Base-by-base conservation (phyloP, 2,113 vertebrate genomes). In the Amazona guildingii region DNA sequence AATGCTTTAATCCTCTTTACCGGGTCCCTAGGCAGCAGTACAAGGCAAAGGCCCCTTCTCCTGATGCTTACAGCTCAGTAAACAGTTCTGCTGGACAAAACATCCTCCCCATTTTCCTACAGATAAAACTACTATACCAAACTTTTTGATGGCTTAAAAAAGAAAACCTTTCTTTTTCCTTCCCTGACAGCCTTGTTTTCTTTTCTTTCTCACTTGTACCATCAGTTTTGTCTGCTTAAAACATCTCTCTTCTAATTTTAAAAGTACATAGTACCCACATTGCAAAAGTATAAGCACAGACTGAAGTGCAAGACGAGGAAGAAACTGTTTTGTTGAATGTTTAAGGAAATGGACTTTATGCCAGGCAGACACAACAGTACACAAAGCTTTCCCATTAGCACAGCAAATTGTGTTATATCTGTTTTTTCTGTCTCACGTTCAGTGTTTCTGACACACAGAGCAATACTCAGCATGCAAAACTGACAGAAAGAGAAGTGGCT, bases 1-100 rank as follows among this genome's bases (percentile, higher is more conserved):
- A 74, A 25, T 64, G 49, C 64, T 74, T 55, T 88, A 94, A 90
- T 88, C 69, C 80, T 63, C 86, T 90, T 95, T 93, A 49, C 75
- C 52, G 72, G 41, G 29, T 62, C 80, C 88, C 80, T 52, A 64
- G 76, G 86, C 62, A 86, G 79, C 63, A 35, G 59, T 5, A 44
- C 10, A 84, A 86, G 79, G 76, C 73, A 93, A 83, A 86, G 25
- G 5, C 19, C 23, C 57, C 63, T 78, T 90, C 48, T 61, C 72
- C 52, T 44, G 62, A 25, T 17, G 62, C 73, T 89, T 44, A 11
- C 24, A 44, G 55, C 39, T 79, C 61, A 66, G 51, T 27, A 44
- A 94, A 88, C 52, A 31, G 68, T 93, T 73, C 80, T 88, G 77
- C 62, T 61, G 83, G 76, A 64, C 83, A 90, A 82, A 85, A 73